A percentile compares a stretch with the other conserved stretches of the same genome.
Conservation (phyloP, 2,888 invertebrate genomes). For the Aelia acuminata region DNA sequence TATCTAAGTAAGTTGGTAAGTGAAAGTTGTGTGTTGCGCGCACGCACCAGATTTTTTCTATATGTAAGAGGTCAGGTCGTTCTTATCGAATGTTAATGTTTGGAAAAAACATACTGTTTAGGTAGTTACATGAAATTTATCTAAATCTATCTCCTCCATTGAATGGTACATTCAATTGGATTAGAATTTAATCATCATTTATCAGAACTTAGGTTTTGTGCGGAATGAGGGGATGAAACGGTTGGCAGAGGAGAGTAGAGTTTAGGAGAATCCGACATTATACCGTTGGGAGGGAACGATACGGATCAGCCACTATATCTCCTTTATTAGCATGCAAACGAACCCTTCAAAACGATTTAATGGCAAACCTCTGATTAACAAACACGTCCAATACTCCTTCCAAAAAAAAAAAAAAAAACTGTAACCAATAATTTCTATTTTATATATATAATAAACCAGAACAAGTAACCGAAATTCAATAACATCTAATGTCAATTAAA, state of each 20-base stretch:
- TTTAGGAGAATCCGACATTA: background rate
- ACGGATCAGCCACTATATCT: background rate
- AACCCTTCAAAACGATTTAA: conserved; percentile 6
- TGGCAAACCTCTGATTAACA: background rate
- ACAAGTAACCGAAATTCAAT: too few species aligned
- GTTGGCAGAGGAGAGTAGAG: background rate
- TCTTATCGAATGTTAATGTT: too few species aligned
- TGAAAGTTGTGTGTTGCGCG: too few species aligned
- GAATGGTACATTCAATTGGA: background rate
- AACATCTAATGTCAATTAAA: too few species aligned
- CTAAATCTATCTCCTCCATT: background rate
- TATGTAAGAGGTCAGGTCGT: too few species aligned
- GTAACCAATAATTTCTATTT: background rate
- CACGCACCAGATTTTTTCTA: too few species aligned
- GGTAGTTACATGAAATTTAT: background rate
- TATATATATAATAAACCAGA: too few species aligned
- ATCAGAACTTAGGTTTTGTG: background rate
- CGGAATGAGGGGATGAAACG: background rate
- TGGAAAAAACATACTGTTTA: too few species aligned
- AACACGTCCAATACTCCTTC: background rate
- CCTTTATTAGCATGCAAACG: conserved; percentile 20
- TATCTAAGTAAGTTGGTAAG: too few species aligned
- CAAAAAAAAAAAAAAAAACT: conserved; percentile 5
- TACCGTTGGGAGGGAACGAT: background rate
- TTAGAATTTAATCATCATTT: background rate